Evolutionary conservation across 2,113 vertebrate genomes (phyloP).

Genomic region (Nerophis ophidion): DNA sequence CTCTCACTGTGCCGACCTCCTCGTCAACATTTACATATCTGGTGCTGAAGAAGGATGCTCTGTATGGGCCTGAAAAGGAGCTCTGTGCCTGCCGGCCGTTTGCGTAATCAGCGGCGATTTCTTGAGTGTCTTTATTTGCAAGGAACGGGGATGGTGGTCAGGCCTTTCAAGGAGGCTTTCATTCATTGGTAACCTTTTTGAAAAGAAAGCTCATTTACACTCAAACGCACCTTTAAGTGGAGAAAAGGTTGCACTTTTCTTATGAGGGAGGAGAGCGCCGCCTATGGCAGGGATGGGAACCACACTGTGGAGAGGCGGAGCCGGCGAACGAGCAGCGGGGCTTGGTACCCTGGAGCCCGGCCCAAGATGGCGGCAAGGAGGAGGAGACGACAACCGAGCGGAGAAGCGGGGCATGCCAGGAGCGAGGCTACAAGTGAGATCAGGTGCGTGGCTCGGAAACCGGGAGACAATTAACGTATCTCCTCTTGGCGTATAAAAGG

Average conservation of each 20-base stretch:
- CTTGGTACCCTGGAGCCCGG: too few species aligned
- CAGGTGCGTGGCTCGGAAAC: too few species aligned
- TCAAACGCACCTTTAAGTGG: neutral
- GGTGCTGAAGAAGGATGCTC: conserved; percentile 48
- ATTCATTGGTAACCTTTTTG: conserved; percentile 38
- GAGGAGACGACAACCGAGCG: too few species aligned
- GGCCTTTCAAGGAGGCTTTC: conserved; percentile 36
- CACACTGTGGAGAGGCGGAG: too few species aligned
- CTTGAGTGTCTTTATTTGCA: conserved; percentile 28
- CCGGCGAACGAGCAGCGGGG: too few species aligned
- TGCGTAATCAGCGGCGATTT: conserved; percentile 36
- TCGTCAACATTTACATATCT: conserved; percentile 37
- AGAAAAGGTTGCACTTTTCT: conserved; percentile 8
- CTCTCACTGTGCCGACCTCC: conserved; percentile 31
- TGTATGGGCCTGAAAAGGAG: conserved; percentile 58
- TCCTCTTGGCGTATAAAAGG: too few species aligned
- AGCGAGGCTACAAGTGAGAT: too few species aligned
- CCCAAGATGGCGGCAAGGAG: too few species aligned
- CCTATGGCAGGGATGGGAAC: neutral
- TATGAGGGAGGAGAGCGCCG: neutral
- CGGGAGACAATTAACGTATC: too few species aligned
- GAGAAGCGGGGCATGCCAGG: too few species aligned
- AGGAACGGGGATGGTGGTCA: conserved; percentile 33
- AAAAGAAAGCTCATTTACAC: neutral
- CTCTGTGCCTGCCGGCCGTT: conserved; percentile 51